Evolutionary conservation across 1,140 invertebrate species (phyloP).

Genomic region (Aricia agestis): DNA sequence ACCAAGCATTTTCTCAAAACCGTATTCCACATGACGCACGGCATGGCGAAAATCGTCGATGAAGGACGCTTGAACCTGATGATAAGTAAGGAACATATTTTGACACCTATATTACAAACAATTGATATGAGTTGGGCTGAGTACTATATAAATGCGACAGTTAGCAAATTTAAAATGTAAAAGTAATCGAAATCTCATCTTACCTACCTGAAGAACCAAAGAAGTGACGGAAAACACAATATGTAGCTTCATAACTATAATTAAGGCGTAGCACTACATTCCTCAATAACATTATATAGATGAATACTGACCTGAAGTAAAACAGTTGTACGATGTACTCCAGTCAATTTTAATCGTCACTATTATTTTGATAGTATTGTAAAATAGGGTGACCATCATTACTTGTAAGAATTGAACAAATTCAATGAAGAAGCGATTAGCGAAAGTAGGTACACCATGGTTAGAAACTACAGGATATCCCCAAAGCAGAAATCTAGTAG

Average conservation of each 20-base stretch:
- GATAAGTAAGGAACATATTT: conserved; percentile 11
- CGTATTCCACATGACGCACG: conserved; percentile 43
- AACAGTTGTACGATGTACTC: neutral
- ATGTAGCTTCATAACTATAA: conserved; percentile 14
- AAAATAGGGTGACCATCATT: neutral
- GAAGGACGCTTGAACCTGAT: conserved; percentile 43
- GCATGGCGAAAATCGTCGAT: conserved; percentile 46
- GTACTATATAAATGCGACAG: no score
- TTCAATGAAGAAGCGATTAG: no score
- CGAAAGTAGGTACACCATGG: no score
- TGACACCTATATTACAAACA: no score
- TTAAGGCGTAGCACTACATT: neutral
- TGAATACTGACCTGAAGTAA: neutral
- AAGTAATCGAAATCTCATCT: conserved; percentile 20
- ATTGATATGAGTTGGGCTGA: no score
- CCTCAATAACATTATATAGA: conserved; percentile 2
- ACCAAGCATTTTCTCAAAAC: conserved; percentile 49
- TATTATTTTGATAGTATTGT: neutral
- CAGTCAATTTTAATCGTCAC: neutral
- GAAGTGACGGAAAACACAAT: conserved; percentile 27
- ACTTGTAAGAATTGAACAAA: neutral
- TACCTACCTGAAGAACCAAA: conserved; percentile 38
- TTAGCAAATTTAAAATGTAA: no score
- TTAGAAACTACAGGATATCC: no score
- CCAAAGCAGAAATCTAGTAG: no score